Evolutionary conservation across 2,888 invertebrate genomes (phyloP), one percentile per base, ranked within the genome.

Genomic region (Panopea generosa): DNA sequence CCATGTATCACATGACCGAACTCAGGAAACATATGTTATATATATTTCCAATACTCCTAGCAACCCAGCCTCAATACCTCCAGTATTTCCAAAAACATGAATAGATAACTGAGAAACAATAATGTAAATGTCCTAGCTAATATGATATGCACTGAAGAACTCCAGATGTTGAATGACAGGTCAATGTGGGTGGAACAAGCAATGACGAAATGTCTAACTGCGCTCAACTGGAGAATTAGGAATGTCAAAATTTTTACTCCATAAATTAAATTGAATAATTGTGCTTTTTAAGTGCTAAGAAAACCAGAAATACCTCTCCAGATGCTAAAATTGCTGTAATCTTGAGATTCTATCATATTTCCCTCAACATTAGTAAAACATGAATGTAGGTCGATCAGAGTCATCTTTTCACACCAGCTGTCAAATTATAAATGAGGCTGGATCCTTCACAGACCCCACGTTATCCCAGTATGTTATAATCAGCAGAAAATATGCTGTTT

Each of bases 331-430:
- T 82, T 85, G 76, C 66, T 84, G 81, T 81, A 82, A 69, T 86
- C 85, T 78, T 78, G 83, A 69, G 77, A 77, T 73, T 86, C 85
- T 69, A 80, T 80, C 86, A 85, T 84, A 76, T 82, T 82, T 81
- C 83, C 86, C 75, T 85, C 77, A 69, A 85, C 81, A 83, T 84
- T 87, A 76, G 74, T 78, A 71, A 82, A 77, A 81, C 80, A 83
- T 79, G 82, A 85, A 86, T 86, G 86, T 84, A 88, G 87, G 87
- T 88, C 87, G 86, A 87, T 81, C 72, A 87, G 84, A 84, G 87
- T 88, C 87, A 87, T 87, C 83, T 62, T 82, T 80, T 78, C 82
- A 74, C 82, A 68, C 71, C 82, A 78, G 79, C 75, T 80, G 79
- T 80, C 79, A 75, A 73, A 69, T 59, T 60, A 74, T 65, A 74